Percentiles rank a stretch among this genome's conserved stretches.
Conservation (phyloP, 2,888 invertebrate genomes). For the Charanyca ferruginea region DNA sequence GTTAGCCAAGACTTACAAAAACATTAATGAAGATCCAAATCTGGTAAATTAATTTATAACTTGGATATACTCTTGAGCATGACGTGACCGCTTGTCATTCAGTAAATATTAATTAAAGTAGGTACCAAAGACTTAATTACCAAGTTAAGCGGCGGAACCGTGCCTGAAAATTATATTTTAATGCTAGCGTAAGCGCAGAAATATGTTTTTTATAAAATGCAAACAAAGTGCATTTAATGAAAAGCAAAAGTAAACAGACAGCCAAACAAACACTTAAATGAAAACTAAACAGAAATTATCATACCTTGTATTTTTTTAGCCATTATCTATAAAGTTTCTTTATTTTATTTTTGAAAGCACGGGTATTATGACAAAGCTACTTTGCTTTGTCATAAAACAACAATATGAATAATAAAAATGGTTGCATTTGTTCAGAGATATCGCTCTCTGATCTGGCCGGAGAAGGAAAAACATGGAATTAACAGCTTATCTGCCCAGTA, state of each 20-base stretch:
- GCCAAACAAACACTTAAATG: too few species aligned
- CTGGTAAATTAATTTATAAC: slow-evolving; percentile 17
- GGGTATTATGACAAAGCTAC: too few species aligned
- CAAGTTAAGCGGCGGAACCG: neutral
- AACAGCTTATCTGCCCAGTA: slow-evolving; percentile 32
- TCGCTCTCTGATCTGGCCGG: neutral
- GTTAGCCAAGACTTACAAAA: slow-evolving; percentile 21
- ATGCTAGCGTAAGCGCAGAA: neutral
- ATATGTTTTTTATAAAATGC: neutral
- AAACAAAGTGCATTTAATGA: neutral
- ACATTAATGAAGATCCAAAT: slow-evolving; percentile 13
- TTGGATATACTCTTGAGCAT: neutral
- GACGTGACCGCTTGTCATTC: slow-evolving; percentile 1
- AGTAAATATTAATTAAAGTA: slow-evolving; percentile 9
- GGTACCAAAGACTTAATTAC: neutral
- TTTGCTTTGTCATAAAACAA: too few species aligned
- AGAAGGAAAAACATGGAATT: slow-evolving; percentile 24
- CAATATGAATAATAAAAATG: neutral
- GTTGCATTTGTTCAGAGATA: slow-evolving; percentile 3
- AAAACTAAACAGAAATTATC: too few species aligned
- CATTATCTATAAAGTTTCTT: too few species aligned
- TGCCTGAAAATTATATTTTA: slow-evolving; percentile 7
- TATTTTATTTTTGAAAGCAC: too few species aligned
- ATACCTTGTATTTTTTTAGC: too few species aligned
- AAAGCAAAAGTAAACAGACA: too few species aligned